Evolutionary conservation across 2,888 invertebrate genomes (phyloP).

Genomic region (Thymelicus sylvestris): DNA sequence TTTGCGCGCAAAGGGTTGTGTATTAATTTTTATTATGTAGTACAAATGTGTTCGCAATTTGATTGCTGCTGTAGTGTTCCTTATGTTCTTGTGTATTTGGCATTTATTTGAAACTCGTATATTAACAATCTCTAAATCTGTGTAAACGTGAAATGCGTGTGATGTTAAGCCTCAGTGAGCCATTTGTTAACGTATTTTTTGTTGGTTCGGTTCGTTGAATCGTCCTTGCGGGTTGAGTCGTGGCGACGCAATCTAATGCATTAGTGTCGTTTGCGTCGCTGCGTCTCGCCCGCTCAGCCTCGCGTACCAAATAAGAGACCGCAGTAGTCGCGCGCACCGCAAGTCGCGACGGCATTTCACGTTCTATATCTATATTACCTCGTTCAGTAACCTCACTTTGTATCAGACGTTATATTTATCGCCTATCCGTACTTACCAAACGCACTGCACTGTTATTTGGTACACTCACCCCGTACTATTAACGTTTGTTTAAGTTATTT

Average conservation of each 20-base stretch:
- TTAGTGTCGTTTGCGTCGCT: slow-evolving; percentile 8
- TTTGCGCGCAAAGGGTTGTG: slow-evolving; percentile 85
- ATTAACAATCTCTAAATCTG: slow-evolving; percentile 64
- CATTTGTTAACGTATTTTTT: slow-evolving; percentile 35
- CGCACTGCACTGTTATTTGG: slow-evolving; percentile 82
- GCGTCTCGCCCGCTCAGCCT: slow-evolving; percentile 45
- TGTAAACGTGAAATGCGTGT: slow-evolving; percentile 61
- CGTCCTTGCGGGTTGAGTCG: slow-evolving; percentile 11
- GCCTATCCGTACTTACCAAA: slow-evolving; percentile 74
- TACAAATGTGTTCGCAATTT: slow-evolving; percentile 85
- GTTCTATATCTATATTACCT: slow-evolving; percentile 74
- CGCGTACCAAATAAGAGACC: slow-evolving; percentile 79
- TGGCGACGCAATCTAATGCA: slow-evolving; percentile 17
- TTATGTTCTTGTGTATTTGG: slow-evolving; percentile 78
- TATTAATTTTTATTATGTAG: slow-evolving; percentile 84
- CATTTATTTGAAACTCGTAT: slow-evolving; percentile 77
- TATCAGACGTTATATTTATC: slow-evolving; percentile 62
- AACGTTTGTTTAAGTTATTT: slow-evolving; percentile 72
- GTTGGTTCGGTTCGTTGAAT: slow-evolving; percentile 40
- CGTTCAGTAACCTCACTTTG: slow-evolving; percentile 76
- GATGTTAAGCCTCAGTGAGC: slow-evolving; percentile 27
- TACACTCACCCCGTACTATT: slow-evolving; percentile 66
- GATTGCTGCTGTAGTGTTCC: slow-evolving; percentile 84
- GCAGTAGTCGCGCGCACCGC: slow-evolving; percentile 46
- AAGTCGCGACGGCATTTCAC: slow-evolving; percentile 53